Base-by-base conservation (phyloP, 2,113 vertebrate genomes). In the Choloepus hoffmanni region DNA sequence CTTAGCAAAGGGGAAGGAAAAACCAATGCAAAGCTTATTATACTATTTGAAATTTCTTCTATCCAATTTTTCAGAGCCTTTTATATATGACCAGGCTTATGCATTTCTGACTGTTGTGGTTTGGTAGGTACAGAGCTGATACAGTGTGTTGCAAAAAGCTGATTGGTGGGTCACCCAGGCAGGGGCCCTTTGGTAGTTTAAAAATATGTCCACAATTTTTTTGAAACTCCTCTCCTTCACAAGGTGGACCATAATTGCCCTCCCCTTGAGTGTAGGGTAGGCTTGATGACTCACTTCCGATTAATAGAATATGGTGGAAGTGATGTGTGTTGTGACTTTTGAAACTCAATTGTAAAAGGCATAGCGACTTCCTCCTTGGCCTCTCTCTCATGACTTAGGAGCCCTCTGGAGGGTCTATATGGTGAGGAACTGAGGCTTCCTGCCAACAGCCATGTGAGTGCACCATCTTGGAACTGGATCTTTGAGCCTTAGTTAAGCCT, bases 221-320 rank as follows among this genome's bases (percentile, higher is more conserved):
- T 85, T 92, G 76, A 50, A 94, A 70, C 18, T 76, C 16, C 5
- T 63, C 6, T 24, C 15, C 60, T 95, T 85, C 43, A 68, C 78
- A 82, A 63, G 28, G 2, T 81, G 12, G 60, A 81, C 58, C 36
- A 30, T 50, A 55, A 92, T 73, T 76, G 2, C 30, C 4, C 10
- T 45, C n/a, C 3, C 43, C 14, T n/a, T 82, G 72, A 85, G 23
- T 70, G 36, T 62, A 43, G 15, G 18, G 15, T 86, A 67, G 28
- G 93, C 55, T 85, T 70, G 73, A 30, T 40, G 23, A 79, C 5
- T 84, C n/a, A 85, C 85, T 88, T 92, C 43, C 82, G 63, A 68
- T 40, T 87, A n/a, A 79, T 0, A 95, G 77, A 95, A 77, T 74
- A 87, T 28, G 21, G 40, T 43, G 58, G 21, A 58, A 74, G 30